Evolutionary conservation across 53 echinoderm and acorn worm genomes (phyloP), one percentile per base, ranked within the genome.

Genomic region (Holothuria scabra): DNA sequence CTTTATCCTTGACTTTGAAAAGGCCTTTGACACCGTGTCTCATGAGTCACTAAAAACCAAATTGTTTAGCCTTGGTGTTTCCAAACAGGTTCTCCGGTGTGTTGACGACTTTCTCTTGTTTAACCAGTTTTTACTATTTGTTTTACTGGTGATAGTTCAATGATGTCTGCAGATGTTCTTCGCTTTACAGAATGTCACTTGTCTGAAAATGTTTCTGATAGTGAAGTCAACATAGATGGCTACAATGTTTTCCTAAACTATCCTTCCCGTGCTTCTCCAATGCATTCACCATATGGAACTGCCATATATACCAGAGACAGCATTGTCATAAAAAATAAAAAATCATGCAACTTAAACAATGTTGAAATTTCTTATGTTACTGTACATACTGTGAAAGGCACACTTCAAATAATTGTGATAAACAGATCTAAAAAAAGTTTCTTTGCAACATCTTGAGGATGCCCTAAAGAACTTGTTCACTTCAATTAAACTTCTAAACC

Each of bases 121-220:
- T n/a, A n/a, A n/a, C n/a, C n/a, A n/a, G n/a, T n/a, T n/a, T n/a
- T n/a, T n/a, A n/a, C n/a, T n/a, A n/a, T n/a, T n/a, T n/a, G n/a
- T n/a, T n/a, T n/a, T n/a, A n/a, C n/a, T n/a, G n/a, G 31, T 76
- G 76, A 76, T 19, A 11, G 28, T 5, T 7, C 28, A 2, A 56
- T 86, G 0, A 5, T 55, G 2, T 30, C 56, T 28, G 57, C 66
- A 48, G 80, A 79, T 52, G 26, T 86, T 0, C 65, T 86, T 28
- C 1, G 80, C 24, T 86, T 79, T 46, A 80, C 65, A 20, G 80
- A 86, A 65, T 64, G 64, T 46, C 48, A 80, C 46, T 12, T 86
- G 6, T 9, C 26, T 16, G 26, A 14, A 1, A 62, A 38, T 2
- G 23, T 14, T 1, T 62, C 57, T 8, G 28, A 33, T 29, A 24